Conservation (phyloP, 2,113 vertebrate species). For the Anarhynchus alexandrinus region DNA sequence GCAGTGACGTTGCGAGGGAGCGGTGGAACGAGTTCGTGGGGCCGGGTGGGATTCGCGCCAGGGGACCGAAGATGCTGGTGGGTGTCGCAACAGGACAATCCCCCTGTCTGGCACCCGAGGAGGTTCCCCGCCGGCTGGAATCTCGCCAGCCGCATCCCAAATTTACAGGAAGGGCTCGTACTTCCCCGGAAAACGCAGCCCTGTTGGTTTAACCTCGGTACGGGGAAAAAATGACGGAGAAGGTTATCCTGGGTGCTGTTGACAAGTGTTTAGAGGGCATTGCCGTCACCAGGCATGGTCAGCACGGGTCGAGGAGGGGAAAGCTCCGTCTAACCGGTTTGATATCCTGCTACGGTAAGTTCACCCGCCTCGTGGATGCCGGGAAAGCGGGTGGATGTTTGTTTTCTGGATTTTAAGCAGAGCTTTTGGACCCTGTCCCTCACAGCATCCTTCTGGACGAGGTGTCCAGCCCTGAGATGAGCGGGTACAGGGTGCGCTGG, state of each 20-base stretch:
- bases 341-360: not conserved
- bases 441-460: not conserved
- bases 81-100: not conserved
- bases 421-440: not conserved
- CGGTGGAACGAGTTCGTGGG: not conserved
- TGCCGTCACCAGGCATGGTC: not conserved
- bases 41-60: not conserved
- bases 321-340: not conserved
- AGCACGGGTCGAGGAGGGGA: rapidly evolving
- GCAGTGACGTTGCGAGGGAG: not conserved
- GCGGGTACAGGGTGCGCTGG: too few relatives aligned
- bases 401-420: not conserved
- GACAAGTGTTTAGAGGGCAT: not conserved
- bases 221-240: not conserved
- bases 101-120: not conserved
- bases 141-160: not conserved
- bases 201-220: not conserved
- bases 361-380: rapidly evolving
- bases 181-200: not conserved
- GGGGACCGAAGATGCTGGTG: too few relatives aligned
- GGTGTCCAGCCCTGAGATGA: not conserved
- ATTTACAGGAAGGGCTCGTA: not conserved
- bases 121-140: not conserved
- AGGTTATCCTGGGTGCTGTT: not conserved
- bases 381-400: not conserved